Evolutionary conservation across 1,140 invertebrate species (phyloP).

Genomic region (Temnothorax curvispinosus): DNA sequence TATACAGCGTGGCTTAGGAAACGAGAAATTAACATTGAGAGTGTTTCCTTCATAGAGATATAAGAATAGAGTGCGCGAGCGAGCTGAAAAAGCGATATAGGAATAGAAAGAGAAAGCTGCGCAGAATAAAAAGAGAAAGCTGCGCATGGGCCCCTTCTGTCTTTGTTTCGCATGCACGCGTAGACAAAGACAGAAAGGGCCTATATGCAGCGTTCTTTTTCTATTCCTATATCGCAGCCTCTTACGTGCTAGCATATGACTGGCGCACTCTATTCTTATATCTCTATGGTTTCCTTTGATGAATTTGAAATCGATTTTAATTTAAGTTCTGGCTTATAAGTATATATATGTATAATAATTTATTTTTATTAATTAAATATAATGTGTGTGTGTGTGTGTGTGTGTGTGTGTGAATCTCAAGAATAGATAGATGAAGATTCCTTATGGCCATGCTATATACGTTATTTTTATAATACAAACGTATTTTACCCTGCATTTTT

Average conservation of each 20-base stretch:
- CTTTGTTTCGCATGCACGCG: too few relatives aligned
- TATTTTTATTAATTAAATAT: slow-evolving; percentile 8
- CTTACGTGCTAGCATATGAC: too few relatives aligned
- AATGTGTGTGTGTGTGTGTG: not conserved
- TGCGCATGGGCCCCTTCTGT: too few relatives aligned
- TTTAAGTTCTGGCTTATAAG: not conserved
- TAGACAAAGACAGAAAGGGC: too few relatives aligned
- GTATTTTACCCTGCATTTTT: not conserved
- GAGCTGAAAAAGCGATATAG: too few relatives aligned
- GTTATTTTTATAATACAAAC: not conserved
- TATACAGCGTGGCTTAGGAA: not conserved
- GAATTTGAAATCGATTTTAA: slow-evolving; percentile 3
- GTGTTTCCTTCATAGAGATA: too few relatives aligned
- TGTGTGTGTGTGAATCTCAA: not conserved
- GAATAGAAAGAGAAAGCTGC: too few relatives aligned
- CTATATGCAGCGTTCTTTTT: too few relatives aligned
- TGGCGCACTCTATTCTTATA: too few relatives aligned
- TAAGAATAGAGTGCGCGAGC: too few relatives aligned
- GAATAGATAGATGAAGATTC: not conserved
- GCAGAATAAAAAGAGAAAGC: too few relatives aligned
- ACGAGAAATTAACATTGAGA: not conserved
- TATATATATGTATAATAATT: slow-evolving; percentile 5
- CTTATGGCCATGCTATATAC: not conserved
- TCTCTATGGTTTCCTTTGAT: not conserved
- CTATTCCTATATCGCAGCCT: too few relatives aligned